phyloP scores from a whole-genome alignment of 2,888 invertebrate genomes.

The Nesidiocoris tenuis region DNA sequence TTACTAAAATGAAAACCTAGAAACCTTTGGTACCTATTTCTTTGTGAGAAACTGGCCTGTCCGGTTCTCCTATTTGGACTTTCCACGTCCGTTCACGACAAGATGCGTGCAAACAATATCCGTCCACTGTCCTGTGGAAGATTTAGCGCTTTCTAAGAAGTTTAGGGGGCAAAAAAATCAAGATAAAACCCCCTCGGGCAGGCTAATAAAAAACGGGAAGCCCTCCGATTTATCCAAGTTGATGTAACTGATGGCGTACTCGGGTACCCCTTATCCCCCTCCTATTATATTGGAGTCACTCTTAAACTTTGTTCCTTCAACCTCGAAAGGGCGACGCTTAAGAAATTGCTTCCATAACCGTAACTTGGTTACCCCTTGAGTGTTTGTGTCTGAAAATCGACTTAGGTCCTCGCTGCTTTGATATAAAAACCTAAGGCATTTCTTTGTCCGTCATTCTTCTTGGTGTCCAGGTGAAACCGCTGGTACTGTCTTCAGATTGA shows the following conservation, averaged over 20 bases:
- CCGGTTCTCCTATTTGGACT: too few relatives aligned
- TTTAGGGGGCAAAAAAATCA: background rate
- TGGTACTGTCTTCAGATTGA: too few relatives aligned
- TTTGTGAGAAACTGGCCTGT: too few relatives aligned
- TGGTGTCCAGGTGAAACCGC: too few relatives aligned
- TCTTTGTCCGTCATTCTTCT: too few relatives aligned
- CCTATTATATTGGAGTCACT: conserved; percentile 23
- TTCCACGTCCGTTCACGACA: too few relatives aligned
- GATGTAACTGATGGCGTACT: conserved; percentile 32
- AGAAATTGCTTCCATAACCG: conserved; percentile 30
- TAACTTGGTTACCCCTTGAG: background rate
- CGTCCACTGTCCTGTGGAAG: background rate
- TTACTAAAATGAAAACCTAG: too few relatives aligned
- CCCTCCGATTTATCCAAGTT: conserved; percentile 13
- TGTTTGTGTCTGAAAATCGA: background rate
- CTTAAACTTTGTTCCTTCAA: background rate
- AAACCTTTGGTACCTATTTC: too few relatives aligned
- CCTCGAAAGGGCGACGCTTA: background rate
- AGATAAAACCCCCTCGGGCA: background rate
- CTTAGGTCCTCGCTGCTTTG: background rate
- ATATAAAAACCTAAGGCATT: too few relatives aligned
- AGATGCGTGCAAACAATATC: too few relatives aligned
- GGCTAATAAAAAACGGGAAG: conserved; percentile 4
- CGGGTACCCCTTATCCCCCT: too few relatives aligned
- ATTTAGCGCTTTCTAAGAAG: background rate